Conservation (phyloP, 2,888 invertebrate species). For the Augochlorella aurata region DNA sequence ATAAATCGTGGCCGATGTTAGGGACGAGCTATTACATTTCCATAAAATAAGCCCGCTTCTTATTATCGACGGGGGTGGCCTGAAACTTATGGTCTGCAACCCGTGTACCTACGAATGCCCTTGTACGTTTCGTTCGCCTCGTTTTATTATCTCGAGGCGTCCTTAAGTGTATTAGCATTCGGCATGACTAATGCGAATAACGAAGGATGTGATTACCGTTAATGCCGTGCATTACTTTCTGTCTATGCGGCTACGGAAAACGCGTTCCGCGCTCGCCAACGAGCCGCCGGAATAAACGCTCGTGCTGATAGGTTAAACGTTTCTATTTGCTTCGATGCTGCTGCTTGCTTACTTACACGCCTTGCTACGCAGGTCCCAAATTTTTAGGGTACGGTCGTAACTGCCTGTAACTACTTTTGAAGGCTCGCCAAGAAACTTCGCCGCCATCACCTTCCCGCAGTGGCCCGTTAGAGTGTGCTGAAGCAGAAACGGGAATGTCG, state of each 20-base stretch:
- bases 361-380: constrained; percentile 98
- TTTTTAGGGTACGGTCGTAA: constrained; percentile 98
- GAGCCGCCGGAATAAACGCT: constrained; percentile 17
- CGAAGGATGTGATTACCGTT: constrained; percentile 71
- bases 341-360: constrained; percentile 86
- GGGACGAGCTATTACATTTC: constrained; percentile 18
- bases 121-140: constrained; percentile 63
- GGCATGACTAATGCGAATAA: constrained; percentile 74
- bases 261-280: background rate
- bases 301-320: constrained; percentile 24
- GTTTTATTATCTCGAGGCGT: constrained; percentile 70
- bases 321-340: constrained; percentile 24
- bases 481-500: constrained; percentile 78
- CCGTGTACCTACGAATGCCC: background rate
- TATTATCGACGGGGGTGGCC: constrained; percentile 66
- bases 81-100: background rate
- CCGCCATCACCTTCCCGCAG: constrained; percentile 98
- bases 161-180: constrained; percentile 70
- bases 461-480: constrained; percentile 97
- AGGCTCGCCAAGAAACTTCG: constrained; percentile 96
- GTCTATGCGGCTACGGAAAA: constrained; percentile 19
- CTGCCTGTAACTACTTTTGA: constrained; percentile 98
- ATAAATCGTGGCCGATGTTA: constrained; percentile 7
- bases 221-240: constrained; percentile 66
- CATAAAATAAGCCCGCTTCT: constrained; percentile 49